Evolutionary conservation across 2,113 vertebrate genomes (phyloP), one percentile per base, ranked within the genome.

Genomic region (Notiomystis cincta): DNA sequence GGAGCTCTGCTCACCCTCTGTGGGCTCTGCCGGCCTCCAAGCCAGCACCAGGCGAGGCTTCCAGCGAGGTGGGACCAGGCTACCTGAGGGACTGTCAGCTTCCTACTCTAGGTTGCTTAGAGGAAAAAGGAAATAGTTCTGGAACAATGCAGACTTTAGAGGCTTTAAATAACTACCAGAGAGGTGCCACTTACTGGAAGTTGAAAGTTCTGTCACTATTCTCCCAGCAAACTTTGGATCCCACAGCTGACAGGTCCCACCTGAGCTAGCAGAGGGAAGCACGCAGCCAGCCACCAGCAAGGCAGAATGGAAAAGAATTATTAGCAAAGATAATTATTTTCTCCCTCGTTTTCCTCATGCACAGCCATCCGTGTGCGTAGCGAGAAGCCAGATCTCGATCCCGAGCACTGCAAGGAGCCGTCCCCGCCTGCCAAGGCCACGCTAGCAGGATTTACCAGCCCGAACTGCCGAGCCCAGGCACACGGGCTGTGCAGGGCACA

Each of bases 91-190:
- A 87, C 64, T 2, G 1, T 1, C 20, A 2, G 69, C 56, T 96
- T 93, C 94, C 94, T 85, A 77, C 50, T 38, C 37, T 62, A 95
- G 70, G 70, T 37, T 93, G 73, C 81, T 65, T 15, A 79, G 42
- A 96, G 91, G 96, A 95, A 97, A 95, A 93, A 91, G 93, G 94
- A 95, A 96, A 91, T 65, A 2, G 16, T 25, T 64, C 25, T 82
- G 40, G 45, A 96, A 96, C 93, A 95, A 93, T 88, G 81, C 53
- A 47, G 47, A 33, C 42, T n/a, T n/a, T n/a, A 71, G 35, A 35
- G 38, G 66, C 73, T 87, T 91, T 96, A 95, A 87, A 87, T 94
- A 88, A 76, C 84, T 42, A 27, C 23, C 40, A 44, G 61, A 94
- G 83, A 87, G 44, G 57, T 84, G 65, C 38, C 0, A 0, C 65